These are phyloP conservation scores for Amphipoea oculea DNA, from an alignment of 2,888 invertebrate genomes.

Conservation along the genomic window DNA sequence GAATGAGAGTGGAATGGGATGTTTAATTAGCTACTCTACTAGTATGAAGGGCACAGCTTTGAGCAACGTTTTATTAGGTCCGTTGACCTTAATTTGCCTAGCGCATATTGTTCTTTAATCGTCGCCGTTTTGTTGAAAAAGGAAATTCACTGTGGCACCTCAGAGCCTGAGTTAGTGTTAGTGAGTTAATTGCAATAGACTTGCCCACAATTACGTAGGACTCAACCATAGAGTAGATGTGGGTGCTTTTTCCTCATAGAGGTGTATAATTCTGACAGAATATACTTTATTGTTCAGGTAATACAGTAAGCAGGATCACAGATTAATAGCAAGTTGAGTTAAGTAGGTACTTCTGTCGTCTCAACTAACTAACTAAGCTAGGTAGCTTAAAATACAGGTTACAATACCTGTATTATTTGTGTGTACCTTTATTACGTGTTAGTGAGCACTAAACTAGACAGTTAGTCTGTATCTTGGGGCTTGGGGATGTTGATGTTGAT, in stretches of 20 bases:
- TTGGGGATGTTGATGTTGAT: not conserved
- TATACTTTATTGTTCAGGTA: not conserved
- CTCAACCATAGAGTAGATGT: not conserved
- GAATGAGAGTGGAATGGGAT: constrained; percentile 51
- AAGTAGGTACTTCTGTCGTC: not conserved
- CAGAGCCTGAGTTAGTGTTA: not conserved
- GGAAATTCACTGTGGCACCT: not conserved
- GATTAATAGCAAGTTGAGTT: not conserved
- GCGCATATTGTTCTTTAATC: constrained; percentile 44
- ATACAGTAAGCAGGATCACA: not conserved
- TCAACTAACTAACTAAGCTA: too few species aligned
- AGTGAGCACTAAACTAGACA: not conserved
- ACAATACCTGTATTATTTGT: not conserved
- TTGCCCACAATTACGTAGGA: not conserved
- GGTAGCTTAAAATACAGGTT: not conserved
- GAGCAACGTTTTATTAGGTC: constrained; percentile 53
- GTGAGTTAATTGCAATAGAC: not conserved
- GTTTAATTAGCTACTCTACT: constrained; percentile 64
- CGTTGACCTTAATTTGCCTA: constrained; percentile 34
- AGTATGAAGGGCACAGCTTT: constrained; percentile 60
- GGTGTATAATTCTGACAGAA: not conserved
- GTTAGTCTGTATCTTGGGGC: not conserved
- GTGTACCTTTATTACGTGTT: not conserved
- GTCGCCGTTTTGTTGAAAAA: constrained; percentile 18
- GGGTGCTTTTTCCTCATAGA: not conserved